Conservation (phyloP, 2,888 invertebrate species). For the Cremastinae sp. region DNA sequence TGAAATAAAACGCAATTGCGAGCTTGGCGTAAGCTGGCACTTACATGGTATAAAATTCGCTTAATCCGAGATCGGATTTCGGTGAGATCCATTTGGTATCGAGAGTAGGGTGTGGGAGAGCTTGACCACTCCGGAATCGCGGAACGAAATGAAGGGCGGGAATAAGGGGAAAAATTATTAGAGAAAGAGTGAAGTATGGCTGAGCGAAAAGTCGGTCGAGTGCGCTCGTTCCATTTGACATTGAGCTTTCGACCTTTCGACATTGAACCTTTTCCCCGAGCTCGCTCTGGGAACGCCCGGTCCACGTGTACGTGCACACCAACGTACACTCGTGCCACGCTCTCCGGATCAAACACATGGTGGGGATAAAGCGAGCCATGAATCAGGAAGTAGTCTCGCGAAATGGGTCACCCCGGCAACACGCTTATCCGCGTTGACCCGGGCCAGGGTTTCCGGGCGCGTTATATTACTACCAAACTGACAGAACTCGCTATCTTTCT, state of each 20-base stretch:
- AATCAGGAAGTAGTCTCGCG: conserved; percentile 53
- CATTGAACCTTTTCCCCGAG: conserved; percentile 53
- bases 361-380: conserved; percentile 32
- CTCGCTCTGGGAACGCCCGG: conserved; percentile 22
- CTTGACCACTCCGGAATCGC: too few species aligned
- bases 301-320: conserved; percentile 1
- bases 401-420: conserved; percentile 66
- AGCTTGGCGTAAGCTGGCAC: too few species aligned
- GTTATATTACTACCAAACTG: conserved; percentile 20
- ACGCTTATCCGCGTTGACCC: conserved; percentile 55
- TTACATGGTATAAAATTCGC: too few species aligned
- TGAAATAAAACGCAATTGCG: too few species aligned
- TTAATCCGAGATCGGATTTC: too few species aligned
- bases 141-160: too few species aligned
- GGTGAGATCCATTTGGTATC: too few species aligned
- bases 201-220: conserved; percentile 26
- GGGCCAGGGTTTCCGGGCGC: conserved; percentile 52
- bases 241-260: conserved; percentile 60
- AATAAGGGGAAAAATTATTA: too few species aligned
- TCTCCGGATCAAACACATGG: background rate
- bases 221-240: conserved; percentile 38
- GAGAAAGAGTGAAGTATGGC: conserved; percentile 4
- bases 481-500: background rate
- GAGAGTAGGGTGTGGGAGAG: too few species aligned
- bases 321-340: background rate